Evolutionary conservation across 2,888 invertebrate species (phyloP), one percentile per base, ranked within the genome.

Genomic region (Agriopis leucophaearia): DNA sequence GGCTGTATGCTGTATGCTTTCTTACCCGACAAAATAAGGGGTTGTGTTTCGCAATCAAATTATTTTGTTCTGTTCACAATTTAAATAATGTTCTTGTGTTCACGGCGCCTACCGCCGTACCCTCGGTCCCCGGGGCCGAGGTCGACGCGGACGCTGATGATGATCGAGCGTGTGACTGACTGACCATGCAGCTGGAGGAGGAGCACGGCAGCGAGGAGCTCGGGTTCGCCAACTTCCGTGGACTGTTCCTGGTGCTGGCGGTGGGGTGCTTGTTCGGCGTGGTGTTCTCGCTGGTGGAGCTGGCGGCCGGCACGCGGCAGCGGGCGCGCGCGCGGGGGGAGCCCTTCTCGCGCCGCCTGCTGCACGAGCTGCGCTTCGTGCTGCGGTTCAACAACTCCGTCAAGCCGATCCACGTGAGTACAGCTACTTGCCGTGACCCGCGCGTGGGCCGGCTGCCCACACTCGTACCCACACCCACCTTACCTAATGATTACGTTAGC

Each of bases 161-260:
- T 50, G 42, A 12, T 7, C 40, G 2, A 7, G 47, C 45, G n/a
- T n/a, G 16, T 16, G 48, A 3, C 42, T 27, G 35, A 27, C n/a
- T n/a, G n/a, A n/a, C n/a, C n/a, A n/a, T 62, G 57, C 82, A 92
- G 92, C 83, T 79, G 54, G 77, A 73, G 38, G 91, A 89, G 35
- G 87, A 86, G 48, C 82, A 75, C 74, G 85, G 82, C 74, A 91
- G 84, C 77, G 78, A 75, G 83, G 89, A 81, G 89, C 94, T 76
- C 65, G 95, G 95, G 63, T 94, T 98, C 79, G 94, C 95, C 71
- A 98, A 98, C 88, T 97, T 97, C 47, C 96, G 96, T 73, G 97
- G 97, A 50, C 96, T 97, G 50, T 98, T 97, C 88, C 90, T 97
- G 65, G 97, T 97, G 71, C 91, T 97, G 69, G 95, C 95, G 58